Base-by-base conservation (phyloP, 2,888 invertebrate genomes). In the Hipparchia sbordonii region DNA sequence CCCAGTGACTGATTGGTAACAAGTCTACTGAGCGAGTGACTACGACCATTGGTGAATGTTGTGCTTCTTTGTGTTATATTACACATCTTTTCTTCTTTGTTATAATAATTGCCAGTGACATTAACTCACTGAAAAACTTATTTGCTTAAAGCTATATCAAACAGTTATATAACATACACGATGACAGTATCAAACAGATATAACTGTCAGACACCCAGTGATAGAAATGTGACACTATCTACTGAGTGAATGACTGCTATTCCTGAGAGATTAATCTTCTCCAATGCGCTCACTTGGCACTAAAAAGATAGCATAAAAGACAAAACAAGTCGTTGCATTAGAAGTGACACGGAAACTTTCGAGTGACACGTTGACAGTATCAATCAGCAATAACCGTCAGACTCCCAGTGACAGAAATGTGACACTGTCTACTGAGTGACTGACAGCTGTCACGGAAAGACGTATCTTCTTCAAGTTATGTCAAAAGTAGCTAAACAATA, bases 201-300 rank as follows among this genome's bases (percentile, higher is more conserved):
- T 51, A 63, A 63, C 63, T 9, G 63, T 77, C 72, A 76, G 74
- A 77, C 72, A 81, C 85, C 86, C 87, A 87, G 86, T 87, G 86
- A 84, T 82, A 83, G 73, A 76, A 76, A 76, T 13, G 7, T 61
- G 63, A 78, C 76, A 70, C 56, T 80, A 77, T 76, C 74, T 76
- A 74, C 78, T 78, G 74, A 71, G 74, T 46, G 33, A 70, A 46
- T 73, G 77, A 74, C 61, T 48, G 70, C 72, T 71, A 48, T 62
- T 12, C 63, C 68, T 62, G 5, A 51, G 12, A 71, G 59, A 48
- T 13, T 13, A 48, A n/a, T 45, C 10, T 13, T 10, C 39, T 39
- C 3, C 39, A 39, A 39, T 39, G 39, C 2, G 2, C 39, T 39
- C 1, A 39, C 1, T 39, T 39, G 5, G 39, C 39, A 39, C 39